A percentile compares a stretch with the other conserved stretches of the same genome.
phyloP scores from a whole-genome alignment of 2,113 vertebrate genomes.

The Bothrops jararaca region DNA sequence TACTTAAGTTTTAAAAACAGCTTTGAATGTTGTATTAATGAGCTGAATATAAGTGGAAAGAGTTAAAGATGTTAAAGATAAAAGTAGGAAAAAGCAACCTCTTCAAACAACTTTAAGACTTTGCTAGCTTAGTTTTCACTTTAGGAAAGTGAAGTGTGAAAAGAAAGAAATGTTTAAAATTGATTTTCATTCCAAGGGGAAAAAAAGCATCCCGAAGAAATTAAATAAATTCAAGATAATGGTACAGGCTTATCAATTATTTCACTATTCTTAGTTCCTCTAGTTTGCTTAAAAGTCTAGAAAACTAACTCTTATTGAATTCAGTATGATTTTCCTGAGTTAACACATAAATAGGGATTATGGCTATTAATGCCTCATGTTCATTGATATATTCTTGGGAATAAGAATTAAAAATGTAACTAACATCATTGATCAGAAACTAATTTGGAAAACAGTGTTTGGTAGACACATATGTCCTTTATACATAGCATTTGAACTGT shows the following conservation, averaged over 20 bases:
- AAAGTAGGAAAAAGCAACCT: neutral
- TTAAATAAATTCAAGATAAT: neutral
- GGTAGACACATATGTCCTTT: slow-evolving; percentile 8
- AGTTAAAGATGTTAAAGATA: neutral
- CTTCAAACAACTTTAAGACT: neutral
- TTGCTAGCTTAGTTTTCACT: neutral
- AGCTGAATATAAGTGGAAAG: neutral
- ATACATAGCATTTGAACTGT: slow-evolving; percentile 29
- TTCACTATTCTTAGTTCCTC: neutral
- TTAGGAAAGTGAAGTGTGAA: neutral
- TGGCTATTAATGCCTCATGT: neutral
- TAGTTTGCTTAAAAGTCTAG: neutral
- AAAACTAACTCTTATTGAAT: neutral
- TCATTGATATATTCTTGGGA: neutral
- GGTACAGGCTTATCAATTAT: neutral
- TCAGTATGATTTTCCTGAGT: neutral
- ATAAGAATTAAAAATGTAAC: neutral
- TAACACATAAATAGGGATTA: neutral
- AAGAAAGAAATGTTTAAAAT: neutral
- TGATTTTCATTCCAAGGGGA: neutral
- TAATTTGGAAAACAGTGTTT: slow-evolving; percentile 8
- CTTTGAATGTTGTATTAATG: neutral
- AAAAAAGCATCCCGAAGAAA: neutral
- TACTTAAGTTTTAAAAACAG: neutral
- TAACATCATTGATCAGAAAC: neutral